Evolutionary conservation across 2,888 invertebrate species (phyloP).

Genomic region (Pollenia labialis): DNA sequence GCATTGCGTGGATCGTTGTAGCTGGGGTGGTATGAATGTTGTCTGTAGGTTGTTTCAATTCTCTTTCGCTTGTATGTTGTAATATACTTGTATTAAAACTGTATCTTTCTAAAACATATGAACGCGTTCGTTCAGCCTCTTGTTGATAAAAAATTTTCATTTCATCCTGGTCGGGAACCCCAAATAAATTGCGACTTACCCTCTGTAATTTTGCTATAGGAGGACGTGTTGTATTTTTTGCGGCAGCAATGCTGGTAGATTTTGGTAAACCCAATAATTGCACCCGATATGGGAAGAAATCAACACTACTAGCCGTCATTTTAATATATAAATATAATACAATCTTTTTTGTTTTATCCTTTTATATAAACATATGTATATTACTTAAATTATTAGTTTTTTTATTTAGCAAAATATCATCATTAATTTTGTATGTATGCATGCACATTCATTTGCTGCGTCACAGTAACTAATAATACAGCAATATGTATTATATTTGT

Average conservation of each 20-base stretch:
- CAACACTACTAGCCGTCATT: constrained; percentile 65
- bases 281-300: constrained; percentile 62
- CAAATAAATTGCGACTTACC: constrained; percentile 70
- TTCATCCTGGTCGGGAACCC: constrained; percentile 64
- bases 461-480: no score
- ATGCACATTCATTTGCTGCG: no score
- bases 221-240: constrained; percentile 36
- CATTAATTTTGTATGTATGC: no score
- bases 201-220: constrained; percentile 32
- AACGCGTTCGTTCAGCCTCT: constrained; percentile 58
- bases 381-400: background rate
- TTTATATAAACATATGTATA: constrained; percentile 2
- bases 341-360: constrained; percentile 8
- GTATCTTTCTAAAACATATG: constrained; percentile 56
- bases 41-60: constrained; percentile 20
- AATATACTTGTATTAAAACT: constrained; percentile 40
- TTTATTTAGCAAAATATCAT: no score
- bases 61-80: background rate
- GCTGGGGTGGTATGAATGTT: background rate
- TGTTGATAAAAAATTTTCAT: constrained; percentile 56
- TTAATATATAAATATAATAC: constrained; percentile 4
- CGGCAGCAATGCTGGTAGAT: background rate
- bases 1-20: background rate
- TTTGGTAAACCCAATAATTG: constrained; percentile 46
- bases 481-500: no score